Percentiles rank a stretch among this genome's conserved stretches.
These are phyloP conservation scores for Lytechinus variegatus DNA, from an alignment of 35 echinoderm and acorn worm species.

Conservation along the genomic window DNA sequence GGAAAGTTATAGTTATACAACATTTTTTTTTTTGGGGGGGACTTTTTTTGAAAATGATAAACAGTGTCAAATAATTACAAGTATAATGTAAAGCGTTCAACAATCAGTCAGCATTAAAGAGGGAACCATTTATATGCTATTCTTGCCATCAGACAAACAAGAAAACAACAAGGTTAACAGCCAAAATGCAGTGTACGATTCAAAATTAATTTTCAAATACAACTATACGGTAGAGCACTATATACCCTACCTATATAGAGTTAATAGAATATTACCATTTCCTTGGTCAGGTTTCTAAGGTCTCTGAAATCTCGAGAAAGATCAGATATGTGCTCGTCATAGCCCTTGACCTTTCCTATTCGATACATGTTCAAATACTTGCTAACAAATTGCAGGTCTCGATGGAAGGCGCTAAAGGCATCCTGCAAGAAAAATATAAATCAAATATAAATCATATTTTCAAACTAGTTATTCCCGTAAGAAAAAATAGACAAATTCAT, in stretches of 20 bases:
- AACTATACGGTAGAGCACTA: too few species aligned
- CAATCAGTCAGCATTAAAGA: too few species aligned
- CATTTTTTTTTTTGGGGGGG: too few species aligned
- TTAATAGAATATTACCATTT: constrained; percentile 30
- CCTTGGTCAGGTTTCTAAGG: neutral
- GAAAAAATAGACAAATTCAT: too few species aligned
- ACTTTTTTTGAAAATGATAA: too few species aligned
- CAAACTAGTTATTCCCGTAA: too few species aligned
- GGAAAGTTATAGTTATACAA: too few species aligned
- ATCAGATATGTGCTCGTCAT: neutral
- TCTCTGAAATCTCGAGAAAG: constrained; percentile 23
- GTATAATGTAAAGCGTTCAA: too few species aligned
- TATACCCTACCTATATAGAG: too few species aligned
- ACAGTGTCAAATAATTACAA: too few species aligned
- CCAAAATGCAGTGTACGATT: neutral
- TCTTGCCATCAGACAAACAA: neutral
- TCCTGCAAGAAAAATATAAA: neutral
- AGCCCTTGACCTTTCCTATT: neutral
- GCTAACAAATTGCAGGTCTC: constrained; percentile 26
- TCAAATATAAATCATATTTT: too few species aligned
- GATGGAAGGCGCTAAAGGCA: constrained; percentile 39
- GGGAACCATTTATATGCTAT: neutral
- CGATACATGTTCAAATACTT: constrained; percentile 46
- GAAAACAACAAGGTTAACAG: too few species aligned
- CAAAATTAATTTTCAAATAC: neutral